phyloP scores from a whole-genome alignment of 2,113 vertebrate genomes.

The Danio rerio region GRCz12tu NC_133193.1:8651501-8652000 shows the following conservation, averaged over 20 bases:
- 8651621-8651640: background rate
- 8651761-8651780: constrained; percentile 71
- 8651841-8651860: no score
- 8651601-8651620: constrained; percentile 10
- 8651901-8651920: constrained; percentile 12
- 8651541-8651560: constrained; percentile 36
- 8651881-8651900: background rate
- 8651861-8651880: background rate
- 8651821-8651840: no score
- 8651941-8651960: background rate
- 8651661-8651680: constrained; percentile 26
- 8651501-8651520: constrained; percentile 37
- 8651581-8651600: constrained; percentile 41
- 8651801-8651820: background rate
- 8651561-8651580: constrained; percentile 27
- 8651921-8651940: background rate
- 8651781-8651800: constrained; percentile 55
- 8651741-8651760: constrained; percentile 56
- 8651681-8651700: constrained; percentile 26
- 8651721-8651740: constrained; percentile 29
- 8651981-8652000: no score
- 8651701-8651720: constrained; percentile 45
- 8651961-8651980: no score
- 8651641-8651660: constrained; percentile 13
- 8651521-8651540: constrained; percentile 42